Base-by-base conservation (phyloP, 1,140 invertebrate genomes). In the Drosophila grimshawi region DNA sequence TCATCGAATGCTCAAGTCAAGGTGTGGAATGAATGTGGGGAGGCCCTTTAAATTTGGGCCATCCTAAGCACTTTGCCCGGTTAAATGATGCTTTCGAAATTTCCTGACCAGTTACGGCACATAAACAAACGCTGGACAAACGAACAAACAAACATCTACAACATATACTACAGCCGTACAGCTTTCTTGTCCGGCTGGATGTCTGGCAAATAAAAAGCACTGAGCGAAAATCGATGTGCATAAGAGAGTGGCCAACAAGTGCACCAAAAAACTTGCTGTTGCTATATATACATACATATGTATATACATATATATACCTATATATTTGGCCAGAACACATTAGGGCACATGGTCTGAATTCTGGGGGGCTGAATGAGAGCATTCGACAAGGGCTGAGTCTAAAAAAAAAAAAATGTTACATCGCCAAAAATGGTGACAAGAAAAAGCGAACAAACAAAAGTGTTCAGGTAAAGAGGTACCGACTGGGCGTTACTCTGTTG, bases 161-260 rank as follows among this genome's bases (percentile, higher is more conserved):
- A 57, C 68, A 65, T 61, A 76, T 48, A 39, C 53, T 43, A 52
- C 55, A 64, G 68, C 62, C 57, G 51, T 55, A 65, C 35, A 49
- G 55, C 55, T 19, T 19, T 19, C 19, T 19, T 56, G 27, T 53
- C 64, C 53, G 11, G 35, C 37, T 39, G 55, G 62, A 27, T 10
- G 73, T 65, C 52, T 65, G 63, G 76, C 76, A 88, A 86, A 86
- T 88, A 88, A 88, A 88, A 83, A 88, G 83, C 85, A 88, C 83
- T 88, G 83, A 89, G 83, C 85, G 83, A 88, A 88, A 88, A 88
- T 88, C 85, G 83, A 88, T 88, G 83, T 88, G 85, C 83, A 88
- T 88, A 88, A 88, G 77, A 89, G 80, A 88, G 80, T 88, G 83
- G 83, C 73, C 78, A 86, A 86, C 82, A 85, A 85, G 81, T 86